Evolutionary conservation across 2,797 vertebrate species (phyloP).

Genomic region (Cephalopachus bancanus): DNA sequence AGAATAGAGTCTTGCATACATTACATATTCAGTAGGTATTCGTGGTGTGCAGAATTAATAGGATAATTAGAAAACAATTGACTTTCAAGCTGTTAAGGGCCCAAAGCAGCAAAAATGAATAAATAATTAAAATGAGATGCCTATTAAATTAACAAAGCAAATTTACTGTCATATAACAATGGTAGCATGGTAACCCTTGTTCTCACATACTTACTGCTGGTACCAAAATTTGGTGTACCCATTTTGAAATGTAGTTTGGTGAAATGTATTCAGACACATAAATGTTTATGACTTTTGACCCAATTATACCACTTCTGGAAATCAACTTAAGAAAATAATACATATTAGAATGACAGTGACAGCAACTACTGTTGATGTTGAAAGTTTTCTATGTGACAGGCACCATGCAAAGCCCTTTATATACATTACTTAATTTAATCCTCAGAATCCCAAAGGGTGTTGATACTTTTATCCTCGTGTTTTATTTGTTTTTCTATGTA

Average conservation of each 20-base stretch:
- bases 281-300: neutral
- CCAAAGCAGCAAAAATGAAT: constrained; percentile 33
- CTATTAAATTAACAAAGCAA: constrained; percentile 21
- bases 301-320: neutral
- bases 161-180: neutral
- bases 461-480: neutral
- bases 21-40: neutral
- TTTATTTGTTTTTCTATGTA: too few relatives aligned
- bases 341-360: neutral
- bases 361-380: neutral
- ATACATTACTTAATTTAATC: neutral
- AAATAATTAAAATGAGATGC: neutral
- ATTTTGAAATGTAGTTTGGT: constrained; percentile 29
- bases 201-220: neutral
- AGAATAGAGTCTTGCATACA: neutral
- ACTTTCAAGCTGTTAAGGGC: neutral
- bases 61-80: constrained; percentile 48
- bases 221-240: neutral
- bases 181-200: neutral
- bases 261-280: constrained; percentile 2
- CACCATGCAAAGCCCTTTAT: neutral
- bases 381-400: neutral
- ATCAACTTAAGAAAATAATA: constrained; percentile 35
- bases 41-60: neutral
- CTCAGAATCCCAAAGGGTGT: neutral